These are phyloP conservation scores for Drosophila paulistorum DNA, from an alignment of 1,140 invertebrate species.

Conservation along the genomic window DNA sequence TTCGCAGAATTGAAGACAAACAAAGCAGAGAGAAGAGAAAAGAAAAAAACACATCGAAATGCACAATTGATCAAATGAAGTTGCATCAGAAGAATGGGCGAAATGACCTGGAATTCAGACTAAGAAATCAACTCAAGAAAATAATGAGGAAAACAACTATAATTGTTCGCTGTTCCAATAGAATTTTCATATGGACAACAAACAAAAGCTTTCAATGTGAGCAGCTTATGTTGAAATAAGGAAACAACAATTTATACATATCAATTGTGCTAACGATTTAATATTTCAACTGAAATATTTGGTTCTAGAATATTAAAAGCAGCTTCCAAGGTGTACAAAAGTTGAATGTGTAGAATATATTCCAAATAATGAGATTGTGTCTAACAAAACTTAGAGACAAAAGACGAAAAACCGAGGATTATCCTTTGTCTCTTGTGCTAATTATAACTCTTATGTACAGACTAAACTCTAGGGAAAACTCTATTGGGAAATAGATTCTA, in stretches of 20 bases:
- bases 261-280: too few species aligned
- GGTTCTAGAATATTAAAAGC: too few species aligned
- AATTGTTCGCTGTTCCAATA: not conserved
- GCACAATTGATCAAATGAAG: slow-evolving; percentile 35
- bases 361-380: too few species aligned
- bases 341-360: too few species aligned
- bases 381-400: too few species aligned
- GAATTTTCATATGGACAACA: not conserved
- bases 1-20: slow-evolving; percentile 22
- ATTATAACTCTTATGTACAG: too few species aligned
- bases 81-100: not conserved
- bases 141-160: not conserved
- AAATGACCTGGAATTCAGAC: slow-evolving; percentile 12
- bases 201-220: not conserved
- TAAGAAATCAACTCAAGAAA: not conserved
- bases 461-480: too few species aligned
- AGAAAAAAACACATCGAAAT: slow-evolving; percentile 19
- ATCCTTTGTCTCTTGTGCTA: too few species aligned
- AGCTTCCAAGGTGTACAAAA: too few species aligned
- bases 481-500: too few species aligned
- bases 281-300: too few species aligned
- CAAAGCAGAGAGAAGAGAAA: not conserved
- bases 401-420: too few species aligned
- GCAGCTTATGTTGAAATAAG: not conserved
- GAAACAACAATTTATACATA: not conserved